Evolutionary conservation across 2,113 vertebrate genomes (phyloP), one percentile per base, ranked within the genome.

Genomic region (Phainopepla nitens): DNA sequence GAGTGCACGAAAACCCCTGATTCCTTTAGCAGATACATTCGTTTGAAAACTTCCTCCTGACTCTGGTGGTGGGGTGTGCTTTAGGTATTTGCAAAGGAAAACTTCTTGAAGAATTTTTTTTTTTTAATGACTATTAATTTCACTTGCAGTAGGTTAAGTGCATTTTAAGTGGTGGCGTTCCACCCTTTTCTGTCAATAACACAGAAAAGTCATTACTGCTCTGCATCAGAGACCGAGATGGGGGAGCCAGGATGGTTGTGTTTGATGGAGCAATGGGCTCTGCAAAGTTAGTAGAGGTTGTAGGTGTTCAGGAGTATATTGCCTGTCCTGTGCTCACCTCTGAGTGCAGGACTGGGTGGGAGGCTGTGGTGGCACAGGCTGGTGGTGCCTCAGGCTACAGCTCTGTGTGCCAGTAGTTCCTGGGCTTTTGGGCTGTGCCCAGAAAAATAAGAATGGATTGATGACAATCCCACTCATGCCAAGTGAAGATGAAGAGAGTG

Each of bases 11-110:
- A 80, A 81, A 6, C 68, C 69, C 35, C 49, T 66, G 85, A 95
- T 96, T 89, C 77, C 87, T 94, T 94, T 95, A 97, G 87, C 93
- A 96, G 87, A 94, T 95, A 73, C 1, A 33, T 68, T 97, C 36
- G 91, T 93, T 80, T 78, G 81, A 75, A 83, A 78, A 90, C 78
- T 81, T 92, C 11, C 4, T 49, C 21, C 50, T 51, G 89, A 80
- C 11, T 13, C 53, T 66, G 65, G 31, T 77, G 71, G 60, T 47
- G 36, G 11, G 51, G 8, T 33, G 10, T 28, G 57, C 58, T 21
- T 1, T 11, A 35, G 68, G 56, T 94, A 53, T 89, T 81, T 83
- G 49, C 53, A 47, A 53, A 86, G 82, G 76, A 71, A 70, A 22
- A 25, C 58, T 72, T 71, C n/a, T 60, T 20, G 9, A 36, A 29